Conservation (phyloP, 92 coral and sea anemone species). For the Scolanthus callimorphus region DNA sequence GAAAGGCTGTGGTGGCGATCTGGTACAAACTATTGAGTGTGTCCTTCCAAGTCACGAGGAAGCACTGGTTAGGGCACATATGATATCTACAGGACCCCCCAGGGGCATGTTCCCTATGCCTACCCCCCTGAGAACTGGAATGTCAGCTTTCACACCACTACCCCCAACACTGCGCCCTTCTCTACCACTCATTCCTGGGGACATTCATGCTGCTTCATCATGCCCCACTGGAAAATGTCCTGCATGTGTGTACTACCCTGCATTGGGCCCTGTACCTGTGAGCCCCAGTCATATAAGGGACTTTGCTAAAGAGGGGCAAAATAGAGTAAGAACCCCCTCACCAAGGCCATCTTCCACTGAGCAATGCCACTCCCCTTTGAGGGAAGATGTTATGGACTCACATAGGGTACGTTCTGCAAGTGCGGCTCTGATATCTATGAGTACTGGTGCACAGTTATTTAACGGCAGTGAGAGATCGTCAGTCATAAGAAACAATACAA, state of each 20-base stretch:
- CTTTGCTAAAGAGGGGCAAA: constrained; percentile 27
- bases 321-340: constrained; percentile 25
- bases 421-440: constrained; percentile 81
- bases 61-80: constrained; percentile 70
- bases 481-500: constrained; percentile 18
- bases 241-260: constrained; percentile 75
- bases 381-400: constrained; percentile 38
- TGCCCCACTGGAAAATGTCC: constrained; percentile 77
- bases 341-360: constrained; percentile 43
- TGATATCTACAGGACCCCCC: constrained; percentile 47
- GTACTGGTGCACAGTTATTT: constrained; percentile 36
- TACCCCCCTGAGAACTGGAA: constrained; percentile 50
- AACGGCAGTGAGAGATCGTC: constrained; percentile 17
- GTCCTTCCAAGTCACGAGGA: constrained; percentile 96
- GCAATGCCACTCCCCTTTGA: constrained; percentile 41
- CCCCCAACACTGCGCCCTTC: constrained; percentile 67
- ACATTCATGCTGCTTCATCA: constrained; percentile 54
- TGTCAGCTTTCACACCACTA: constrained; percentile 74
- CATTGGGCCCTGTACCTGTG: constrained; percentile 63
- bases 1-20: constrained; percentile 94
- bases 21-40: constrained; percentile 92
- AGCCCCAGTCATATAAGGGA: constrained; percentile 52
- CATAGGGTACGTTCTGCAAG: constrained; percentile 81
- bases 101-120: constrained; percentile 50
- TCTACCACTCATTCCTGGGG: constrained; percentile 61